Evolutionary conservation across 2,888 invertebrate genomes (phyloP), one percentile per base, ranked within the genome.

Genomic region (Lydus trimaculatus): DNA sequence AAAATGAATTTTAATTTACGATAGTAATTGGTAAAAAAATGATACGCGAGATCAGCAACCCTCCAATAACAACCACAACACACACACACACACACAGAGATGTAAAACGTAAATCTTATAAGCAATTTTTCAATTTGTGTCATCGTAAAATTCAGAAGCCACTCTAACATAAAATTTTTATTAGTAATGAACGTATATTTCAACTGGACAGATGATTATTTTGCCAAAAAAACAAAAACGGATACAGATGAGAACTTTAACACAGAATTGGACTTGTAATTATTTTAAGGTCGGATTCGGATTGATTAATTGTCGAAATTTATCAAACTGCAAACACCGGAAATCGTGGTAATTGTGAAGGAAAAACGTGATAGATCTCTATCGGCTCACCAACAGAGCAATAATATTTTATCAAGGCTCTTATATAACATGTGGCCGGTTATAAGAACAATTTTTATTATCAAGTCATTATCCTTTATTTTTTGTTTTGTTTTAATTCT

Each of bases 81-180:
- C n/a, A 43, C n/a, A n/a, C n/a, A n/a, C n/a, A n/a, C n/a, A n/a
- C n/a, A n/a, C n/a, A 17, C 1, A 43, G 6, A 25, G 23, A 25
- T 9, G 36, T 1, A 43, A 43, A 43, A 23, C 13, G 23, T 23
- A 13, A 52, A 52, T 25, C 52, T 23, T 23, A 52, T 52, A 25
- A 52, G 52, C 23, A 52, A 52, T 52, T 52, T 52, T 52, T 52
- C 52, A 52, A 52, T 52, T 52, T 52, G 52, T 25, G 25, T 52
- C 52, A 52, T 52, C 52, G 23, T 52, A 52, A 52, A 52, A 25
- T 52, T 23, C 52, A 52, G 52, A 52, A 52, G 52, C n/a, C 43
- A 17, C 17, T 6, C 43, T 43, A n/a, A 36, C 15, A 36, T 36
- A 36, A 36, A 36, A 15, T 36, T 43, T 43, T 43, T 43, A 43